These are phyloP conservation scores for Delia radicum DNA, from an alignment of 1,140 invertebrate genomes.

Conservation along the genomic window DNA sequence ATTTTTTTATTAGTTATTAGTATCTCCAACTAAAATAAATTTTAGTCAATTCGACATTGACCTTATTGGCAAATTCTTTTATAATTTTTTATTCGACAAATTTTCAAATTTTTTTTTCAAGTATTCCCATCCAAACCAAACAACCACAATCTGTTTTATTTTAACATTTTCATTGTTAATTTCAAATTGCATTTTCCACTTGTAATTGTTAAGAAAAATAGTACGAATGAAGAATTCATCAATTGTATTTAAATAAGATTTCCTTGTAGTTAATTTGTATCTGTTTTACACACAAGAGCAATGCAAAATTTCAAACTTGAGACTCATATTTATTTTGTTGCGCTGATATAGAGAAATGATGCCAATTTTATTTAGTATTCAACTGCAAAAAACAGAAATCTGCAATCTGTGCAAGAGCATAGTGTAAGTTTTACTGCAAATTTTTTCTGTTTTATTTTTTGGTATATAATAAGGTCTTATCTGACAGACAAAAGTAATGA, in stretches of 20 bases:
- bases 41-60: background rate
- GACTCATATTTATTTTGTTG: background rate
- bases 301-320: background rate
- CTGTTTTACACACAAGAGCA: conserved; percentile 2
- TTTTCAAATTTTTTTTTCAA: background rate
- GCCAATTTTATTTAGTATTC: conserved; percentile 16
- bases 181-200: conserved; percentile 6
- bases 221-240: background rate
- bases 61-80: background rate
- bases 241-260: background rate
- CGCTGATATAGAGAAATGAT: background rate
- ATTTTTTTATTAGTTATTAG: too few relatives aligned
- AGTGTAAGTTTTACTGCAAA: background rate
- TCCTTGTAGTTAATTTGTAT: conserved; percentile 7
- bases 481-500: conserved; percentile 23
- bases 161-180: background rate
- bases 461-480: background rate
- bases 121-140: background rate
- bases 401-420: background rate
- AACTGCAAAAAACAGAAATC: background rate
- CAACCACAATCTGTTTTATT: background rate
- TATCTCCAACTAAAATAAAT: too few relatives aligned
- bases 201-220: background rate
- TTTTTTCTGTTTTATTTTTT: background rate
- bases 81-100: background rate